phyloP scores from a whole-genome alignment of 2,113 vertebrate species.

The Bubo bubo region DNA sequence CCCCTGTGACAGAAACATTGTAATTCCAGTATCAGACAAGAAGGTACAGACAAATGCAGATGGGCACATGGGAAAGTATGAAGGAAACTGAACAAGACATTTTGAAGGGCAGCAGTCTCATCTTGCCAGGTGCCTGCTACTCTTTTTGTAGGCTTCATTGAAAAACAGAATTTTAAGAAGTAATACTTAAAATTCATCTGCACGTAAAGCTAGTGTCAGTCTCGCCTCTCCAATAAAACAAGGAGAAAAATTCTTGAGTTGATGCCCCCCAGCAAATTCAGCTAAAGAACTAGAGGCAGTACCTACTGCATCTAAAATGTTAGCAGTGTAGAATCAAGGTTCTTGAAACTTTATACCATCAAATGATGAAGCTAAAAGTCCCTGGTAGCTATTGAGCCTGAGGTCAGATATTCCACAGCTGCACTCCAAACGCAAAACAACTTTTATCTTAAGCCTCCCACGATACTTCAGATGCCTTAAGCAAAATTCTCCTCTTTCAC shows the following conservation, averaged over 20 bases:
- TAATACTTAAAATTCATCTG: background rate
- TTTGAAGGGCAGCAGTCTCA: background rate
- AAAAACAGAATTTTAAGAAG: background rate
- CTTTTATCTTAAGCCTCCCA: slow-evolving; percentile 53
- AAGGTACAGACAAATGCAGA: background rate
- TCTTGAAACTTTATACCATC: slow-evolving; percentile 58
- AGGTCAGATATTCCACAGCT: slow-evolving; percentile 64
- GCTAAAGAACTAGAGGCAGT: background rate
- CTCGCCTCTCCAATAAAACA: background rate
- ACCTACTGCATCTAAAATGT: background rate
- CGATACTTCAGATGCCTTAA: slow-evolving; percentile 24
- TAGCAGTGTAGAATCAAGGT: background rate
- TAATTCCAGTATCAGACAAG: background rate
- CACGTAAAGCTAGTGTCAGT: background rate
- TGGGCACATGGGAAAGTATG: background rate
- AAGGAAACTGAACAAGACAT: background rate
- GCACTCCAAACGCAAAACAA: slow-evolving; percentile 53
- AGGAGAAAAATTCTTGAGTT: background rate
- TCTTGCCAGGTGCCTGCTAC: background rate
- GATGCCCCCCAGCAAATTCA: background rate
- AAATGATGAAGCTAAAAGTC: background rate
- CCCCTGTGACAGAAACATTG: background rate
- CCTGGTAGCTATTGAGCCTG: slow-evolving; percentile 26
- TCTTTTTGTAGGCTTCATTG: background rate
- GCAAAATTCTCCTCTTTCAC: slow-evolving; percentile 28